A percentile compares a stretch with the other conserved stretches of the same genome.
Evolutionary conservation across 1,140 invertebrate genomes (phyloP).

Genomic region (Cryptotermes secundus): DNA sequence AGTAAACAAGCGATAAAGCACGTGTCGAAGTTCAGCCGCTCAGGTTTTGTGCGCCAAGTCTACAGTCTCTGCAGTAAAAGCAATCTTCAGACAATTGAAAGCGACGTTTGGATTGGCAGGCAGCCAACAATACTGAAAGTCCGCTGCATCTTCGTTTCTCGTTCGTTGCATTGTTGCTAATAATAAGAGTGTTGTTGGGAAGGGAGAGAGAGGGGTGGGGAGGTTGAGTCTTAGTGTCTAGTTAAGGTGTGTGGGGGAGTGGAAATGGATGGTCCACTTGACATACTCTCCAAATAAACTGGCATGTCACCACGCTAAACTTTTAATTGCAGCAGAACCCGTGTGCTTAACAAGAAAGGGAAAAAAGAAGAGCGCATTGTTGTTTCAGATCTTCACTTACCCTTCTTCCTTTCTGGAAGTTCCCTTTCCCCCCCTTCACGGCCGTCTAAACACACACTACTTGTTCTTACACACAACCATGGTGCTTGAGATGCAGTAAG

Average conservation of each 20-base stretch:
- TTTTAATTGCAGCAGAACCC: conserved; percentile 20
- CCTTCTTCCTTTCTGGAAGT: background rate
- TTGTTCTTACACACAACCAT: background rate
- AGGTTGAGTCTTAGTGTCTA: background rate
- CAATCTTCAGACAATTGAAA: background rate
- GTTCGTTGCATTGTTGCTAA: conserved; percentile 25
- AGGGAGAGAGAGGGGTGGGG: background rate
- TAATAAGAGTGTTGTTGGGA: conserved; percentile 22
- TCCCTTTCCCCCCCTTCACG: background rate
- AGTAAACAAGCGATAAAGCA: too few relatives aligned
- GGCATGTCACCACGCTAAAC: background rate
- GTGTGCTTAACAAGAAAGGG: background rate
- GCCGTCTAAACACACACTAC: background rate
- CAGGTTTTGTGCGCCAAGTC: too few relatives aligned
- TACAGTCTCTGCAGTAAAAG: background rate
- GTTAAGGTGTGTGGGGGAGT: background rate
- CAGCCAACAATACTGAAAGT: conserved; percentile 6
- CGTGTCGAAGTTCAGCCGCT: too few relatives aligned
- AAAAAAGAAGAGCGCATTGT: background rate
- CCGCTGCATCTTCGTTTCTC: background rate
- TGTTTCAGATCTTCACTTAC: conserved; percentile 5
- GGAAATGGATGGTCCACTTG: conserved; percentile 1
- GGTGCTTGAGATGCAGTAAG: background rate
- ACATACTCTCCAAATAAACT: conserved; percentile 21
- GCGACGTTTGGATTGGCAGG: background rate